phyloP scores from a whole-genome alignment of 2,888 invertebrate species.

The Nymphalis polychloros region DNA sequence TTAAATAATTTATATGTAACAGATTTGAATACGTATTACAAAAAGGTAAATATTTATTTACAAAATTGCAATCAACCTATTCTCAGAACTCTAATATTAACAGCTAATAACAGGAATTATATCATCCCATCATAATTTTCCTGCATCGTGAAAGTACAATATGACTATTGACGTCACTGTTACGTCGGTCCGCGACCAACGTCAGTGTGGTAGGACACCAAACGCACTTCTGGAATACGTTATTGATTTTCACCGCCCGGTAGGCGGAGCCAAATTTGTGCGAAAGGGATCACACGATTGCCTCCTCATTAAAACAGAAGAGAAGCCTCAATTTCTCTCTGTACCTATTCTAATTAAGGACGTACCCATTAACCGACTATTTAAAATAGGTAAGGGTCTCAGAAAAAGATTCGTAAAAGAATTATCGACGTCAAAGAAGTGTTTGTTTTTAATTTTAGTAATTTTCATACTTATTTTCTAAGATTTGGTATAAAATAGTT shows the following conservation, averaged over 20 bases:
- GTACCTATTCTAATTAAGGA: slow-evolving; percentile 79
- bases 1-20: too few relatives aligned
- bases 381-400: slow-evolving; percentile 74
- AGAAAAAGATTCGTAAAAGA: slow-evolving; percentile 70
- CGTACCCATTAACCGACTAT: slow-evolving; percentile 80
- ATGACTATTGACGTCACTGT: slow-evolving; percentile 27
- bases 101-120: not conserved
- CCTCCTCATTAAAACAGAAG: slow-evolving; percentile 77
- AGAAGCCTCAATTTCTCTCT: slow-evolving; percentile 71
- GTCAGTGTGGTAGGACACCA: slow-evolving; percentile 74
- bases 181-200: slow-evolving; percentile 55
- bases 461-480: not conserved
- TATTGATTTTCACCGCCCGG: slow-evolving; percentile 80
- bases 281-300: slow-evolving; percentile 79
- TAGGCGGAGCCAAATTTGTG: slow-evolving; percentile 77
- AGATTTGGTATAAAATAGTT: not conserved
- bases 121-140: not conserved
- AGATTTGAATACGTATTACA: too few relatives aligned
- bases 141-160: not conserved
- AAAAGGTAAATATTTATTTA: too few relatives aligned
- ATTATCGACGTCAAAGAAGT: slow-evolving; percentile 60
- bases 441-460: slow-evolving; percentile 28
- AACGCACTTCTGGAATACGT: slow-evolving; percentile 79
- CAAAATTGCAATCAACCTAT: not conserved
- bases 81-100: not conserved